Base-by-base conservation (phyloP, 2,113 vertebrate genomes). In the Rhipidura dahli region DNA sequence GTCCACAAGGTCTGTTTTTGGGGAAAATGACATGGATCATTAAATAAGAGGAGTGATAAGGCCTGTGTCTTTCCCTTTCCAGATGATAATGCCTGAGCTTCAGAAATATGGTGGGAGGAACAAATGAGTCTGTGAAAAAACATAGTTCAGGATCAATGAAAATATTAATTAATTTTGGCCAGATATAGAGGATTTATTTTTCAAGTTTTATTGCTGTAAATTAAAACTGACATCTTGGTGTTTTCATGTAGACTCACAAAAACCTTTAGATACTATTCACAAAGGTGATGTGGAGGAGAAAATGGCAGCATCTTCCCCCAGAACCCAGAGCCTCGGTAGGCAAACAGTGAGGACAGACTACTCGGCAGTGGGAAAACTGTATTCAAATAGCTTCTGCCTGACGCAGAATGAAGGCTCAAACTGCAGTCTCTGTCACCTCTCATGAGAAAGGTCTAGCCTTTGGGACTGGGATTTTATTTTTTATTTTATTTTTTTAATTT, bases 91-190 rank as follows among this genome's bases (percentile, higher is more conserved):
- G 21, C 23, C 37, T 1, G 4, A 90, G 14, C 26, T 45, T 88
- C 51, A 88, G 59, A 80, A 66, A 73, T 70, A 73, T 0, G 3
- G 16, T 78, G 54, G 39, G 79, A 88, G n/a, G 35, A 81, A 66
- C 6, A 93, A 83, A 54, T 0, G 4, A 88, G 20, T 54, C 53
- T 87, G 39, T 83, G 45, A 90, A 90, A 83, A 83, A 73, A 15
- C 7, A 17, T 18, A 18, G 20, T 50, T 88, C 3, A 8, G 18
- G 39, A 88, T 92, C 54, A 83, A 45, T 7, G 3, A 86, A 83
- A 94, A 37, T 73, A 73, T 50, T 60, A 7, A 81, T 81, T 91
- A 60, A 51, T 83, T 90, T 90, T 90, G 18, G 53, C 70, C 72
- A 69, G 79, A 83, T 85, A 51, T 7, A 4, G 51, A 80, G 50